Evolutionary conservation across 64 coral and sea anemone genomes (phyloP).

Genomic region (Astreopora myriophthalma): DNA sequence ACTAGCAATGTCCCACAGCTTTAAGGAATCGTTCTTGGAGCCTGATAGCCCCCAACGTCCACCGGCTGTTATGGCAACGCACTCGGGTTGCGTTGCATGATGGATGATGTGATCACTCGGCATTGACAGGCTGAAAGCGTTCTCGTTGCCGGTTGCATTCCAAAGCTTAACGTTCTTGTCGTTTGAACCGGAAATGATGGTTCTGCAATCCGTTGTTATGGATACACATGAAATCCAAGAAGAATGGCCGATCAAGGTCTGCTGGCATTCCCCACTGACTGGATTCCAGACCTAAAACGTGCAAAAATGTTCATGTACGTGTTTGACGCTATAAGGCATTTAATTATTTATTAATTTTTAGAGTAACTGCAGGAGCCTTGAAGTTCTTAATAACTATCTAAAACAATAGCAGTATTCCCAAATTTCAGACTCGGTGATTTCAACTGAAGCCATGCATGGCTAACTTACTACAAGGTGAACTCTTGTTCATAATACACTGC

Average conservation of each 20-base stretch:
- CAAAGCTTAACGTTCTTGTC: slow-evolving; percentile 91
- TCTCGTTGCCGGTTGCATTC: slow-evolving; percentile 51
- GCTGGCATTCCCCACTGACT: slow-evolving; percentile 63
- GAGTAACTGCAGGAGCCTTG: too few relatives aligned
- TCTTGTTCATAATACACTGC: too few relatives aligned
- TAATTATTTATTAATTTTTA: too few relatives aligned
- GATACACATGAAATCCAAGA: slow-evolving; percentile 85
- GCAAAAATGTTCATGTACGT: too few relatives aligned
- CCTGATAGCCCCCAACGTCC: slow-evolving; percentile 79
- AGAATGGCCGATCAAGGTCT: slow-evolving; percentile 84
- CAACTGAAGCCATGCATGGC: too few relatives aligned
- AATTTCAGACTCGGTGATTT: too few relatives aligned
- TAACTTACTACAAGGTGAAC: too few relatives aligned
- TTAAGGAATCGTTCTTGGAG: slow-evolving; percentile 78
- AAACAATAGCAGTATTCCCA: too few relatives aligned
- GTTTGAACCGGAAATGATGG: slow-evolving; percentile 87
- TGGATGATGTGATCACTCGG: slow-evolving; percentile 83
- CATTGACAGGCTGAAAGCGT: slow-evolving; percentile 14
- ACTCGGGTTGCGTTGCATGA: slow-evolving; percentile 72
- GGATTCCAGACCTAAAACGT: slow-evolving; percentile 76
- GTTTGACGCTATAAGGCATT: too few relatives aligned
- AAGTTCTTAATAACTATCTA: too few relatives aligned
- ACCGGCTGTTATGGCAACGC: slow-evolving; percentile 78
- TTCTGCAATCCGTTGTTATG: slow-evolving; percentile 73
- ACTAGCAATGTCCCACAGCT: slow-evolving; percentile 72